Evolutionary conservation across 2,888 invertebrate species (phyloP), one percentile per base, ranked within the genome.

Genomic region (Dioctria linearis): DNA sequence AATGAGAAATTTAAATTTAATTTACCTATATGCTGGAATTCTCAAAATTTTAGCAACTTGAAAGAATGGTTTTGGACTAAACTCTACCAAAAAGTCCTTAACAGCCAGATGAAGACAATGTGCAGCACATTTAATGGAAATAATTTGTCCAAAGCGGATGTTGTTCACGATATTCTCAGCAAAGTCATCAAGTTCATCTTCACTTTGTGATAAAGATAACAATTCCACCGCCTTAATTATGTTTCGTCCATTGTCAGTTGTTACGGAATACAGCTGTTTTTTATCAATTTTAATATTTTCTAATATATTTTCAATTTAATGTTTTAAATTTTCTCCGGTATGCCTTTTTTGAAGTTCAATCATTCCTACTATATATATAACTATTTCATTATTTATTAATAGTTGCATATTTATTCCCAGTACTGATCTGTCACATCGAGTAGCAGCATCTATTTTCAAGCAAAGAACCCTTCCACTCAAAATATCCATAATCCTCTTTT

Each of bases 201-300:
- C 57, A 57, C 11, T 8, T 4, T 8, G 5, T 57, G 11, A 5
- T 13, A 11, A 6, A 57, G 57, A 57, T 8, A 57, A 13, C 11
- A 57, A 57, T 57, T 57, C 11, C 5, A 57, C 57, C 8, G 2
- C n/a, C 57, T 57, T 57, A 8, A 57, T 8, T 2, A 57, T 57
- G 25, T 57, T 57, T 57, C 57, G 57, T n/a, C 57, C 57, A 57
- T 57, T 57, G 57, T 57, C 57, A 8, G 57, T 57, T 13, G 57
- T 57, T 13, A 57, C 51, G 6, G 51, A 51, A 51, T 51, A 51
- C 6, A 51, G 6, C 11, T 57, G 57, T 57, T 5, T 13, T 8
- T 8, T 57, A 13, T 13, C 57, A 13, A 57, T 8, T 13, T 57
- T 11, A 57, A 5, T 2, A 57, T 8, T 57, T 25, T 0, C 25